Conservation (phyloP, 1,140 invertebrate species). For the Zaprionus camerounensis region DNA sequence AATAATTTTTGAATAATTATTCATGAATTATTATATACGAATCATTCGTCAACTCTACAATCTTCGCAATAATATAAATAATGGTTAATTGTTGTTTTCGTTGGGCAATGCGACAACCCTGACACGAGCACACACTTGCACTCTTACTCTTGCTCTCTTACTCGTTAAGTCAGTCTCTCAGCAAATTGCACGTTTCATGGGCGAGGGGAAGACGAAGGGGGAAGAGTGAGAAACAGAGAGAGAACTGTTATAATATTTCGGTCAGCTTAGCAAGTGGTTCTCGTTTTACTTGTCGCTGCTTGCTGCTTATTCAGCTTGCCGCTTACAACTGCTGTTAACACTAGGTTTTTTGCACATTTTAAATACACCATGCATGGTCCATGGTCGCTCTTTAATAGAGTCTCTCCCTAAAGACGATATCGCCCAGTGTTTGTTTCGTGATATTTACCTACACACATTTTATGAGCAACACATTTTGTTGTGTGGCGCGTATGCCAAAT, state of each 20-base stretch:
- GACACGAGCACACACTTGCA: neutral
- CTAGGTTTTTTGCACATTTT: slow-evolving; percentile 20
- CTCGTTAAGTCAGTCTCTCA: neutral
- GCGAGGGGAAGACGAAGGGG: too few species aligned
- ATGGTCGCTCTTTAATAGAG: too few species aligned
- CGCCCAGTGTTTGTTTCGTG: slow-evolving; percentile 1
- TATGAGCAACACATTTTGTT: slow-evolving; percentile 76
- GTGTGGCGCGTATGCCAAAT: slow-evolving; percentile 76
- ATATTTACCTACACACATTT: slow-evolving; percentile 68
- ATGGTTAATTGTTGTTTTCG: neutral
- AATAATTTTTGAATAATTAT: too few species aligned
- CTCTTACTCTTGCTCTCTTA: slow-evolving; percentile 1
- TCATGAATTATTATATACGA: too few species aligned
- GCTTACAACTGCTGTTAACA: slow-evolving; percentile 31
- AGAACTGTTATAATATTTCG: slow-evolving; percentile 43
- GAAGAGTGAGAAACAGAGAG: neutral
- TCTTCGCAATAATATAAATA: too few species aligned
- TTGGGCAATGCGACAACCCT: slow-evolving; percentile 30
- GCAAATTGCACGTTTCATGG: neutral
- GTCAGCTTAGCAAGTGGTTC: slow-evolving; percentile 35
- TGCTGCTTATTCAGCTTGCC: slow-evolving; percentile 9
- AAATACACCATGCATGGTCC: neutral
- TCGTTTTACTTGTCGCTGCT: slow-evolving; percentile 28
- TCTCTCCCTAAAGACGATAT: neutral
- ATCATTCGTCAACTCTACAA: too few species aligned